Base-by-base conservation (phyloP, 2,113 vertebrate species). In the Mesoclemmys tuberculata region DNA sequence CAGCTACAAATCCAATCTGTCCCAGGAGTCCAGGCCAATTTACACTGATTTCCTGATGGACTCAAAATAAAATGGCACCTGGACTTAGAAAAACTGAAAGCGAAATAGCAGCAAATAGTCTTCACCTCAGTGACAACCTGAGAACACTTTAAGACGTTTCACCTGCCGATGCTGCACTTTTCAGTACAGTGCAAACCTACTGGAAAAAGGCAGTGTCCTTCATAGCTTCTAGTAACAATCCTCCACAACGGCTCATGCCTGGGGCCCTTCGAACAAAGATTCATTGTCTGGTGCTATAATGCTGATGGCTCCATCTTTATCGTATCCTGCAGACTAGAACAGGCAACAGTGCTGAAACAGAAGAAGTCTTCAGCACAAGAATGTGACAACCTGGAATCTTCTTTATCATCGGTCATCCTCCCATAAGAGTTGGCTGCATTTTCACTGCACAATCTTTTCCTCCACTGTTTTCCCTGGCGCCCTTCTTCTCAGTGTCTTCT, bases 401-500 rank as follows among this genome's bases (percentile, higher is more conserved):
- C 44, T 80, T 35, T 90, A 84, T 44, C 41, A 41, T 54, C 38
- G 11, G 56, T 22, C 51, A 81, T 64, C 16, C 41, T 86, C 74
- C 79, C 74, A 19, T 0, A 1, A 79, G 61, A 35, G 84, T 3
- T 74, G 46, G 48, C 78, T 71, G 8, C 27, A 49, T 90, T 55
- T 78, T 75, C 38, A 77, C 35, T 52, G 51, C 83, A 38, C 44
- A 35, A 85, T 84, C 29, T 16, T 77, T 77, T 64, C 85, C 35
- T 8, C 27, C 75, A 6, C 27, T 8, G 38, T 68, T 77, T 14
- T 77, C 55, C 75, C 81, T 0, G 0, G 31, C 87, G 64, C 64
- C 90, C 82, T 92, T 94, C 87, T 61, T 78, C 87, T 83, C 81
- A 26, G 38, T 24, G 71, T 24, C 22, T 64, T 64, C 61, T 4